Evolutionary conservation across 53 echinoderm and acorn worm species (phyloP).

Genomic region (Zoroaster sp.): DNA sequence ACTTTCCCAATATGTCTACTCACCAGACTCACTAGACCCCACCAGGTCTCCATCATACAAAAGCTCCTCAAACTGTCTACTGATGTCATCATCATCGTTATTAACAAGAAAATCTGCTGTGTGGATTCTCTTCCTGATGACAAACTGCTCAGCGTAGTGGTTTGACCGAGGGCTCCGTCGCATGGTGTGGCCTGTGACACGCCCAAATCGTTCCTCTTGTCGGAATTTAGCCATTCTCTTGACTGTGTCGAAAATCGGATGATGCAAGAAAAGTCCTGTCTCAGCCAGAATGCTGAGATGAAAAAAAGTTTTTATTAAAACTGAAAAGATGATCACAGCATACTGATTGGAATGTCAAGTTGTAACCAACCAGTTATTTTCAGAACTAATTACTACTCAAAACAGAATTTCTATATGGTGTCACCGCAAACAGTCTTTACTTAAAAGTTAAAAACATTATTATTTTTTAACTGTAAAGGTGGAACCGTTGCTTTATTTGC

Average conservation of each 20-base stretch:
- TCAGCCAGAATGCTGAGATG: neutral
- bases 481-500: too few relatives aligned
- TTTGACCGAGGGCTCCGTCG: neutral
- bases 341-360: too few relatives aligned
- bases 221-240: neutral
- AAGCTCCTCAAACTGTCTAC: constrained; percentile 8
- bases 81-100: neutral
- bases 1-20: neutral
- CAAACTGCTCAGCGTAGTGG: constrained; percentile 16
- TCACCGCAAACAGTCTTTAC: too few relatives aligned
- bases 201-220: constrained; percentile 68
- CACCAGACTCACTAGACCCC: neutral
- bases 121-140: neutral
- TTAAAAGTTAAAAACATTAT: too few relatives aligned
- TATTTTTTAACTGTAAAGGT: too few relatives aligned
- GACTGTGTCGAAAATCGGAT: neutral
- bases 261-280: neutral
- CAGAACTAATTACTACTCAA: too few relatives aligned
- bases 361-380: too few relatives aligned
- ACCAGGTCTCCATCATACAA: neutral
- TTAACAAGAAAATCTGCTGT: neutral
- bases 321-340: neutral
- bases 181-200: constrained; percentile 54
- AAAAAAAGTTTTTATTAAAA: neutral
- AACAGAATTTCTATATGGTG: too few relatives aligned